Percentiles rank a stretch among this genome's conserved stretches.
phyloP scores from a whole-genome alignment of 2,888 invertebrate genomes.

The Coenonympha glycerion region DNA sequence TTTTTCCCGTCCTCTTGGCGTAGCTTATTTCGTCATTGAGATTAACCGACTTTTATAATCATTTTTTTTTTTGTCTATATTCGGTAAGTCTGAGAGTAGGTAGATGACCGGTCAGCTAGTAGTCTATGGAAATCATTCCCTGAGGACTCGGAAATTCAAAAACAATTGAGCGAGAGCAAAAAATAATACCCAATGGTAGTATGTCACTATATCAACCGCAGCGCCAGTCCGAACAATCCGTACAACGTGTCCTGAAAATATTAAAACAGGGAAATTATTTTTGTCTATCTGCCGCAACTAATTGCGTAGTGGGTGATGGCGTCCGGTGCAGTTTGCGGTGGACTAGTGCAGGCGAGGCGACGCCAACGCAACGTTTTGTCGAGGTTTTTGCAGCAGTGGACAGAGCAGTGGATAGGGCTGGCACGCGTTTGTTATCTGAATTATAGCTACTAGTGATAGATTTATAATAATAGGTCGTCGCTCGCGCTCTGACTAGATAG shows the following conservation, averaged over 20 bases:
- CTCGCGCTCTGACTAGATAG: too few relatives aligned
- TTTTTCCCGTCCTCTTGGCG: too few relatives aligned
- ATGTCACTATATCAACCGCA: slow-evolving; percentile 17
- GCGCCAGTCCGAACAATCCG: slow-evolving; percentile 19
- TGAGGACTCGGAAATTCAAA: background rate
- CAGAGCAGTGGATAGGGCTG: slow-evolving; percentile 11
- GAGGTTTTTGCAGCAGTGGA: slow-evolving; percentile 52
- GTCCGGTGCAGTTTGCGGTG: slow-evolving; percentile 59
- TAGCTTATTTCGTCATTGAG: too few relatives aligned
- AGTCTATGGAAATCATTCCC: background rate
- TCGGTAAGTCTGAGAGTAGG: too few relatives aligned
- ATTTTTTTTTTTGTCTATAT: too few relatives aligned
- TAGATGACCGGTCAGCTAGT: too few relatives aligned
- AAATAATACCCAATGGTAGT: background rate
- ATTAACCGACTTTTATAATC: too few relatives aligned
- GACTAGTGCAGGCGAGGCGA: slow-evolving; percentile 43
- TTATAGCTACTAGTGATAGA: too few relatives aligned
- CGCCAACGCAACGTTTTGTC: slow-evolving; percentile 45
- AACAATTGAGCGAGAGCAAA: slow-evolving; percentile 29
- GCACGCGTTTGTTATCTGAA: background rate
- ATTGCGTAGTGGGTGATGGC: slow-evolving; percentile 37
- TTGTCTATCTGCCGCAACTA: slow-evolving; percentile 32
- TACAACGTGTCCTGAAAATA: slow-evolving; percentile 21
- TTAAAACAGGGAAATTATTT: slow-evolving; percentile 24
- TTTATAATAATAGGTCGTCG: too few relatives aligned